phyloP scores from a whole-genome alignment of 2,113 vertebrate species.

The Capreolus pygargus region DNA sequence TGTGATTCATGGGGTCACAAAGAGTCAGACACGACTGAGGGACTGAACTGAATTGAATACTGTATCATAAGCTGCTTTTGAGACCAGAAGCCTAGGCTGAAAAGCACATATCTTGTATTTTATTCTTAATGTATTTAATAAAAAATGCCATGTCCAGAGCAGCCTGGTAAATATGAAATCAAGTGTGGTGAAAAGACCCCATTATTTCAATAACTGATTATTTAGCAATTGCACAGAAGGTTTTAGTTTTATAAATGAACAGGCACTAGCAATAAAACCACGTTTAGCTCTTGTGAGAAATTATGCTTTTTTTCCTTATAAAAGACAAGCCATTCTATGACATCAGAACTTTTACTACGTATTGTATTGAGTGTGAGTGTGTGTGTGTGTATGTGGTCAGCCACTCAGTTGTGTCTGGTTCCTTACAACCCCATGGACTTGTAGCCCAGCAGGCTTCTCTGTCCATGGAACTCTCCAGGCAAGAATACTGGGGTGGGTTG shows the following conservation, averaged over 20 bases:
- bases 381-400: not conserved
- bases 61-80: not conserved
- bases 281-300: not conserved
- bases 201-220: slow-evolving; percentile 11
- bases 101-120: not conserved
- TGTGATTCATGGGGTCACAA: no score
- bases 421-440: not conserved
- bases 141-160: not conserved
- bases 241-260: not conserved
- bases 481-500: not conserved
- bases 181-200: not conserved
- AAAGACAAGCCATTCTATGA: not conserved
- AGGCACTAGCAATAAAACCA: not conserved
- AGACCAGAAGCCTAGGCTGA: not conserved
- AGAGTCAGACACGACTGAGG: no score
- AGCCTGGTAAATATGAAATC: not conserved
- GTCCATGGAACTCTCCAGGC: not conserved
- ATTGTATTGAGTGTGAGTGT: not conserved
- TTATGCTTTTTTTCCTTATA: not conserved
- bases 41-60: not conserved
- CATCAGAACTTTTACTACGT: not conserved
- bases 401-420: not conserved
- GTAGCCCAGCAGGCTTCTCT: not conserved
- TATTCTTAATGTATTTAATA: not conserved
- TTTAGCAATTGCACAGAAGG: not conserved